Evolutionary conservation across 2,888 invertebrate genomes (phyloP).

Genomic region (Acronicta leporina): DNA sequence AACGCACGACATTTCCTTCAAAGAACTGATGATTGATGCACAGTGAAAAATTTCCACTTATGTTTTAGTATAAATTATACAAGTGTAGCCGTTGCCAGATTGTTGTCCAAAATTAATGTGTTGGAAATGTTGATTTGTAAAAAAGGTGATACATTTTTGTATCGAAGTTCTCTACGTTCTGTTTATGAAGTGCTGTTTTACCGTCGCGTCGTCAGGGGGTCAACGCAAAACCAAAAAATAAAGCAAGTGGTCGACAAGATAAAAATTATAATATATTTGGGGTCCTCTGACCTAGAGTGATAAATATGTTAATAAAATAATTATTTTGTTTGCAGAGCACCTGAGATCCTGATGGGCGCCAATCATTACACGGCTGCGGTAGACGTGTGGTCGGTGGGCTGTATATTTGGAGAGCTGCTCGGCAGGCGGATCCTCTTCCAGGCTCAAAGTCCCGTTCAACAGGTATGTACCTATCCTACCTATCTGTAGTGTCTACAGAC

Average conservation of each 20-base stretch:
- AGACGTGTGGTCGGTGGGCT: slow-evolving; percentile 99
- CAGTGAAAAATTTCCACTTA: background rate
- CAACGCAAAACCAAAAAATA: too few relatives aligned
- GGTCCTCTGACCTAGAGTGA: too few relatives aligned
- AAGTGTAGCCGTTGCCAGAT: background rate
- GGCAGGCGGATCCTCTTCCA: slow-evolving; percentile 99
- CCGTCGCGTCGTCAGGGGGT: too few relatives aligned
- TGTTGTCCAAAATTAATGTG: background rate
- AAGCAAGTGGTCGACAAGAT: too few relatives aligned
- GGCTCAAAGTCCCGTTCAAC: slow-evolving; percentile 99
- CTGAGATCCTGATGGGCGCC: slow-evolving; percentile 99
- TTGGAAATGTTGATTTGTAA: slow-evolving; percentile 10
- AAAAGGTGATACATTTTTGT: slow-evolving; percentile 1
- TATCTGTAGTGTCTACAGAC: too few relatives aligned
- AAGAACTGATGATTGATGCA: too few relatives aligned
- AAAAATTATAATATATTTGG: too few relatives aligned
- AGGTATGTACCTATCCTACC: slow-evolving; percentile 90
- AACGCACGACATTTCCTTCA: too few relatives aligned
- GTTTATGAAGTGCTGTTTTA: background rate
- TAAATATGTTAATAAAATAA: background rate
- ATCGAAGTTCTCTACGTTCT: background rate
- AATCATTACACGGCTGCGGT: slow-evolving; percentile 98
- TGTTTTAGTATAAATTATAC: slow-evolving; percentile 26
- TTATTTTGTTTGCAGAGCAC: slow-evolving; percentile 91
- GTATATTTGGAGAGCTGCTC: slow-evolving; percentile 99